Base-by-base conservation (phyloP, 2,113 vertebrate genomes). In the Lophura nycthemera region DNA sequence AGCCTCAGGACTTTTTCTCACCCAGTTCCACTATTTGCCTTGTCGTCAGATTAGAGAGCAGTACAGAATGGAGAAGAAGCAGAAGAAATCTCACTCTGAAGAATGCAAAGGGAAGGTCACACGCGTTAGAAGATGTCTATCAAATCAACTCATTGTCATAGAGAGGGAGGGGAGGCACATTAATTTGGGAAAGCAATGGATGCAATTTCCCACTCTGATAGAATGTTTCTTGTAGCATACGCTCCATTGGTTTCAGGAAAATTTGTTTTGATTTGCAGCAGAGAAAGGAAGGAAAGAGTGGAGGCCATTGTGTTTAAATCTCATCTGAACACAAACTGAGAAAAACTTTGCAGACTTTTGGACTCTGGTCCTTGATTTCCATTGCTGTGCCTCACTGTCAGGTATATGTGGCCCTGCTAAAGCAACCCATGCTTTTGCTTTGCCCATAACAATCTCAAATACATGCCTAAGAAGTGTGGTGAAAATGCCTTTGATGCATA, bases 1-100 rank as follows among this genome's bases (percentile, higher is more conserved):
- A 88, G 90, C 93, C 94, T 93, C 69, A 0, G 87, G 90, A 95
- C 40, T 86, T 96, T 96, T 92, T 93, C 85, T 87, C 84, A 93
- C 82, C 42, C 89, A 89, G 57, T 93, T 92, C 95, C 63, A 91
- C 91, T 77, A 83, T 90, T 94, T 87, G 61, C 71, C 29, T 95
- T 92, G 74, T 89, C 93, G 71, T 92, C 72, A 12, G 89, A 92
- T 91, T 72, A 90, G 56, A 90, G 52, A 71, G 72, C 52, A 85
- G 76, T n/a, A 86, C 84, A 84, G 82, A 84, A 89, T 32, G 45
- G 79, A 92, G 92, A 77, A 83, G 50, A 24, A 80, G 76, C 16
- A 89, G 80, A 76, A 92, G 73, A 74, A 92, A 76, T 90, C 48
- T 91, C 77, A 59, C 78, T 57, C 24, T 61, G 88, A 90, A 84